Evolutionary conservation across 2,113 vertebrate genomes (phyloP).

Genomic region (Mustela nigripes): DNA sequence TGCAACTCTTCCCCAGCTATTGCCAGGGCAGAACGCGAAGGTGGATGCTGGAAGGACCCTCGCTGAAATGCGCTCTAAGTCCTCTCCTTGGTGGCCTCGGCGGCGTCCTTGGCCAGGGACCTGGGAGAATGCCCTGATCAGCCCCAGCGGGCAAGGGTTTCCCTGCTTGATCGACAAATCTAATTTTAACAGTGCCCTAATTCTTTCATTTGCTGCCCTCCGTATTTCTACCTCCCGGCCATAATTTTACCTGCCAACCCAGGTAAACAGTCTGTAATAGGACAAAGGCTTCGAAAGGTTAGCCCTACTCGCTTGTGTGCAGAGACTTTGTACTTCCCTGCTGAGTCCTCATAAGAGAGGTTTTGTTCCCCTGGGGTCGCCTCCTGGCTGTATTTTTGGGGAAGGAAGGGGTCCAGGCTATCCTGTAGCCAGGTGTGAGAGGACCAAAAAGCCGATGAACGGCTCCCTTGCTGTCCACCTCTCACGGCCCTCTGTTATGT

Average conservation of each 20-base stretch:
- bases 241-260: conserved; percentile 67
- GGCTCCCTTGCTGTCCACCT: background rate
- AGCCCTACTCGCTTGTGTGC: conserved; percentile 13
- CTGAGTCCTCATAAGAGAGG: background rate
- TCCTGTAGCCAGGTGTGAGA: background rate
- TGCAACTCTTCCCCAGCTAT: background rate
- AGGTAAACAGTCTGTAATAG: conserved; percentile 58
- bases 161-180: conserved; percentile 21
- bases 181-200: conserved; percentile 62
- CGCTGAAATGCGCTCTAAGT: background rate
- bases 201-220: conserved; percentile 64
- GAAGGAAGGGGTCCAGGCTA: background rate
- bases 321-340: conserved; percentile 5
- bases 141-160: background rate
- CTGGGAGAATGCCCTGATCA: conserved; percentile 30
- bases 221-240: conserved; percentile 14
- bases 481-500: background rate
- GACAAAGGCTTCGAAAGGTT: conserved; percentile 65
- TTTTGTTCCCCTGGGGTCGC: background rate
- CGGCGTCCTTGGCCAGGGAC: background rate
- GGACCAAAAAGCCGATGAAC: background rate
- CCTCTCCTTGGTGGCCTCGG: background rate
- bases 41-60: too few relatives aligned
- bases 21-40: background rate
- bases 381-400: background rate